Evolutionary conservation across 1,140 invertebrate species (phyloP).

Genomic region (Acromyrmex heyeri): DNA sequence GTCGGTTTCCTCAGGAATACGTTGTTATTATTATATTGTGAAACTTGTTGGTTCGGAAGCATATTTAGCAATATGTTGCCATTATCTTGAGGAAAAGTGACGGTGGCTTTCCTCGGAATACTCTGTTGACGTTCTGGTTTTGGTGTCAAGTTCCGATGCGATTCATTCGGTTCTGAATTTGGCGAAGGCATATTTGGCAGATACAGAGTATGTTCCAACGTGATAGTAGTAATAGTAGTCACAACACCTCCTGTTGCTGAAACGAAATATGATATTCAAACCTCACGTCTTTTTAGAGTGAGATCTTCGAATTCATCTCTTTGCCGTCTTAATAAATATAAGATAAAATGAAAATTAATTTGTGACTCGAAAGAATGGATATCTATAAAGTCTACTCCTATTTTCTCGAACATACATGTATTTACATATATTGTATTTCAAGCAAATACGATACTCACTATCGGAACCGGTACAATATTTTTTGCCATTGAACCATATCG

Average conservation of each 20-base stretch:
- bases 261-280: constrained; percentile 46
- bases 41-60: neutral
- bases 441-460: constrained; percentile 63
- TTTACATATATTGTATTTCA: neutral
- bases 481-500: constrained; percentile 78
- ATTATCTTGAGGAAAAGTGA: too few relatives aligned
- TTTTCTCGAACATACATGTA: neutral
- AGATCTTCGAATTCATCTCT: neutral
- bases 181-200: constrained; percentile 65
- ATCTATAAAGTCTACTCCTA: neutral
- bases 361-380: neutral
- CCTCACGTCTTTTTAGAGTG: neutral
- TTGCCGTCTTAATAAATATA: neutral
- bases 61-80: neutral
- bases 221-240: constrained; percentile 74
- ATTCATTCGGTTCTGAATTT: neutral
- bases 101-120: too few relatives aligned
- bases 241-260: constrained; percentile 74
- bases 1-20: too few relatives aligned
- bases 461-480: constrained; percentile 76
- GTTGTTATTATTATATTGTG: neutral
- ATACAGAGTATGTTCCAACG: constrained; percentile 81
- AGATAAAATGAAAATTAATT: constrained; percentile 8
- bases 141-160: too few relatives aligned
- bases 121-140: too few relatives aligned